Evolutionary conservation across 2,888 invertebrate genomes (phyloP).

Genomic region (Chrysina gloriosa): DNA sequence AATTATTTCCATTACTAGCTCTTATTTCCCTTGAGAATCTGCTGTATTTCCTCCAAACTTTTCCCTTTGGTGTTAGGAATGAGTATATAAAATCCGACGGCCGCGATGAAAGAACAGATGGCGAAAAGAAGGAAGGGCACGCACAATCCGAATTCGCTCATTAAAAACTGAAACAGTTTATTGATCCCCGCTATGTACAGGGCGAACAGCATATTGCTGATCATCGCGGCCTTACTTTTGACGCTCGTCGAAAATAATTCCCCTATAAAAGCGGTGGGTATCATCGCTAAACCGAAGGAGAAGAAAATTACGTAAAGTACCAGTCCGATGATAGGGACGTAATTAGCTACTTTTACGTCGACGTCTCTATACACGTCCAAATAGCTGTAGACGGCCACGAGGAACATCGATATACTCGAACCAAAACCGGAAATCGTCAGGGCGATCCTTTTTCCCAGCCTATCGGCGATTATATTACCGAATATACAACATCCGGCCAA

Average conservation of each 20-base stretch:
- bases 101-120: slow-evolving; percentile 50
- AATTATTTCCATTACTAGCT: background rate
- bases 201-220: slow-evolving; percentile 52
- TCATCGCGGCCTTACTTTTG: slow-evolving; percentile 53
- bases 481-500: slow-evolving; percentile 43
- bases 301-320: slow-evolving; percentile 49
- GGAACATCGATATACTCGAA: slow-evolving; percentile 50
- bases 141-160: slow-evolving; percentile 53
- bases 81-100: slow-evolving; percentile 53
- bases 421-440: slow-evolving; percentile 53
- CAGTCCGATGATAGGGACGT: slow-evolving; percentile 49
- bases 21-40: slow-evolving; percentile 51
- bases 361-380: slow-evolving; percentile 45
- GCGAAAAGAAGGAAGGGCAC: slow-evolving; percentile 56
- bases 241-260: slow-evolving; percentile 54
- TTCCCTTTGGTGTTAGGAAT: slow-evolving; percentile 61
- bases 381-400: slow-evolving; percentile 54
- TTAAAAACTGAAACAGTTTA: slow-evolving; percentile 55
- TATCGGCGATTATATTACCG: slow-evolving; percentile 52
- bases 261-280: slow-evolving; percentile 52
- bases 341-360: slow-evolving; percentile 46
- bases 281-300: slow-evolving; percentile 50
- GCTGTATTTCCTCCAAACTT: slow-evolving; percentile 62
- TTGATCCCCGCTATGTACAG: slow-evolving; percentile 50
- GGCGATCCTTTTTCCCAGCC: slow-evolving; percentile 54